Conservation (phyloP, 2,888 invertebrate genomes). For the Sinotaia quadrata region DNA sequence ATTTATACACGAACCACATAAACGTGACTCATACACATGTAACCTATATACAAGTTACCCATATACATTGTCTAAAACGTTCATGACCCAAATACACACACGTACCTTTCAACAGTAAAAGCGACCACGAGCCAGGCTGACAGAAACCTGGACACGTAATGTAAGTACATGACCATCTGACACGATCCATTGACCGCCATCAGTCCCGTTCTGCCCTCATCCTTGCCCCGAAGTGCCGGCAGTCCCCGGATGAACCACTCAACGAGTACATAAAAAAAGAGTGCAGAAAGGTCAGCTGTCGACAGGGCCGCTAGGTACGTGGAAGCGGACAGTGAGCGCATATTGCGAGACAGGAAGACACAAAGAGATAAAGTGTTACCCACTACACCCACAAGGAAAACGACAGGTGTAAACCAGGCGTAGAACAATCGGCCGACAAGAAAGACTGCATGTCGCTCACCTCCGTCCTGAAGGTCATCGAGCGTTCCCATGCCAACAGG, state of each 20-base stretch:
- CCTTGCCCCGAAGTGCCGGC: slow-evolving; percentile 35
- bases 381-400: slow-evolving; percentile 81
- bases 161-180: slow-evolving; percentile 82
- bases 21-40: too few species aligned
- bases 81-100: slow-evolving; percentile 15
- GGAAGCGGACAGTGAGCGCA: slow-evolving; percentile 80
- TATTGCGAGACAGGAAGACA: slow-evolving; percentile 83
- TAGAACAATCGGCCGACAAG: slow-evolving; percentile 68
- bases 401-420: slow-evolving; percentile 81
- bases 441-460: slow-evolving; percentile 23
- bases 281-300: slow-evolving; percentile 82
- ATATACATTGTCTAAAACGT: too few species aligned
- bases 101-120: slow-evolving; percentile 61
- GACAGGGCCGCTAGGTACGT: slow-evolving; percentile 86
- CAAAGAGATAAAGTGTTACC: slow-evolving; percentile 84
- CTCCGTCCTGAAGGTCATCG: slow-evolving; percentile 4
- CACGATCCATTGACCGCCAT: slow-evolving; percentile 77
- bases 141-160: slow-evolving; percentile 70
- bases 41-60: too few species aligned
- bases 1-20: too few species aligned
- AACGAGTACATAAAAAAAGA: slow-evolving; percentile 75
- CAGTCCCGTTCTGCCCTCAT: slow-evolving; percentile 24
- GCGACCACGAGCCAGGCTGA: slow-evolving; percentile 67
- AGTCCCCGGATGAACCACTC: slow-evolving; percentile 66
- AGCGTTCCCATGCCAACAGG: slow-evolving; percentile 21